Base-by-base conservation (phyloP, 2,888 invertebrate species). In the Euphydryas editha region DNA sequence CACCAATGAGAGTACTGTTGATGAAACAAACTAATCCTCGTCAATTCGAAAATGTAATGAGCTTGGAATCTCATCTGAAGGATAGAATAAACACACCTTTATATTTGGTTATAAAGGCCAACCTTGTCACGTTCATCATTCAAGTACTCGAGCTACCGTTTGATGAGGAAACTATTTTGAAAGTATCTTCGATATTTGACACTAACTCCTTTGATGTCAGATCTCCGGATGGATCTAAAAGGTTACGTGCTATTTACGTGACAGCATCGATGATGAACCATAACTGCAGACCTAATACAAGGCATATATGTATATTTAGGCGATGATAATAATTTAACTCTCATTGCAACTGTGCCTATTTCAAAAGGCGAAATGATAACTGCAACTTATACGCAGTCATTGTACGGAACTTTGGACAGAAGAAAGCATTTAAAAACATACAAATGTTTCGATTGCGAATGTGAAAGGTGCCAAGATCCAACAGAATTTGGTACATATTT, bases 171-270 rank as follows among this genome's bases (percentile, higher is more conserved):
- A 94, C 94, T 8, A 94, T 94, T 76, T 79, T 95, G 64, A 94
- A 91, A 78, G 91, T 93, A 64, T 94, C 95, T 15, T 96, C 95
- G n/a, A 95, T 95, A 76, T 92, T 95, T 73, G 96, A 96, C 76
- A 95, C 95, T 1, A 96, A 96, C 76, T 85, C 95, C 0, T 96
- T 95, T 78, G 96, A 96, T 75, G 93, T 96, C 1, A 90, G 95
- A 24, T 93, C 93, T 69, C 80, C 87, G 49, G 86, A 92, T 78
- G 87, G 90, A 55, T 73, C 86, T 4, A 88, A 90, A 39, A 94
- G 94, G 74, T 86, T 94, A 24, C 88, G 95, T 67, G 95, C 94
- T 58, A 82, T 96, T 65, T 96, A 95, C 80, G 92, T 95, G 0
- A 93, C 93, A 62, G 94, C 95, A 0, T 94, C 95, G 7, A 94